Percentiles rank a stretch among this genome's conserved stretches.
Evolutionary conservation across 1,140 invertebrate species (phyloP).

Genomic region (Phthorimaea operculella): DNA sequence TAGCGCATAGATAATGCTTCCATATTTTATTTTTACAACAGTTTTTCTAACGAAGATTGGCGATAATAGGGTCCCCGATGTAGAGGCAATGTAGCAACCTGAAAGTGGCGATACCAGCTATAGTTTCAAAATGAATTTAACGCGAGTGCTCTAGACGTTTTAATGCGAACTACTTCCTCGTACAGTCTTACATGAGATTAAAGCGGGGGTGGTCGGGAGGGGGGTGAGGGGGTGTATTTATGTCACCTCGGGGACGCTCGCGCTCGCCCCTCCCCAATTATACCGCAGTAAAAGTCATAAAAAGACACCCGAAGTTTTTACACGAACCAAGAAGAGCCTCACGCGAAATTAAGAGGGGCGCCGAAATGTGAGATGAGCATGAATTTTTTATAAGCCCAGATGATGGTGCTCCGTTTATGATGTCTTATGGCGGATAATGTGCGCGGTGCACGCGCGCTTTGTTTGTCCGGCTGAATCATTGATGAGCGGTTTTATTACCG

Average conservation of each 20-base stretch:
- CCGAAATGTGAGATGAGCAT: conserved; percentile 67
- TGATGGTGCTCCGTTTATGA: conserved; percentile 65
- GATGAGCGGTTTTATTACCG: conserved; percentile 51
- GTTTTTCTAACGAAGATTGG: no score
- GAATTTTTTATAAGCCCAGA: conserved; percentile 67
- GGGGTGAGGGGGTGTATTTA: conserved; percentile 59
- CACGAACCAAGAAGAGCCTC: conserved; percentile 62
- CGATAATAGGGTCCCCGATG: no score
- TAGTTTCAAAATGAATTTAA: conserved; percentile 18
- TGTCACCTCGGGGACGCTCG: conserved; percentile 63
- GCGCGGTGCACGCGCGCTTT: conserved; percentile 49
- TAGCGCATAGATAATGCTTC: no score
- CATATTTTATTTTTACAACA: no score
- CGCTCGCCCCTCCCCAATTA: conserved; percentile 65
- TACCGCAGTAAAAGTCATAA: conserved; percentile 68
- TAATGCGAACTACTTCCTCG: conserved; percentile 48
- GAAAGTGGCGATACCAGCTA: not conserved
- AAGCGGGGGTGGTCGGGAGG: conserved; percentile 47
- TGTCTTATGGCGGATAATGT: conserved; percentile 63
- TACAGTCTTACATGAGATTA: conserved; percentile 63
- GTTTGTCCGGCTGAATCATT: conserved; percentile 56
- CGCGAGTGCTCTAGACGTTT: conserved; percentile 35
- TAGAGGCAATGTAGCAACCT: no score
- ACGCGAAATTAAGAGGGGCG: conserved; percentile 67
- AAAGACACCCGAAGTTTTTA: conserved; percentile 68